phyloP scores from a whole-genome alignment of 2,797 vertebrate species.

The Benthosema pterotum region DNA sequence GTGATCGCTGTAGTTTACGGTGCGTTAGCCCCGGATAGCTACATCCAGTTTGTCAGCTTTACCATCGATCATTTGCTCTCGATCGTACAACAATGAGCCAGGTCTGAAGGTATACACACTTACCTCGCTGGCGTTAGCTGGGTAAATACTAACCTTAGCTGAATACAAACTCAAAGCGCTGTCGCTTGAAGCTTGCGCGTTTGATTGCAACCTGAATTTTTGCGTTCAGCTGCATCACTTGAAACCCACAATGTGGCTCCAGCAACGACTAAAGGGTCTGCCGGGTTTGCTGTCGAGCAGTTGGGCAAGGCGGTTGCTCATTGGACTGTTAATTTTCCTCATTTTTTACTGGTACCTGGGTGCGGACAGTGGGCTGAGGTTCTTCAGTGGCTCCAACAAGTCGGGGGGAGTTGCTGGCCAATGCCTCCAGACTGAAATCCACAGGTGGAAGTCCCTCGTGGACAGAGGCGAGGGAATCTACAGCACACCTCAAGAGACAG shows the following conservation, averaged over 20 bases:
- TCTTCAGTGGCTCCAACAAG: conserved; percentile 72
- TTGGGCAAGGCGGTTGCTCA: conserved; percentile 89
- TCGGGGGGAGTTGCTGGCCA: conserved; percentile 78
- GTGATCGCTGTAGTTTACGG: conserved; percentile 39
- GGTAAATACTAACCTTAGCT: background rate
- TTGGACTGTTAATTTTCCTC: conserved; percentile 83
- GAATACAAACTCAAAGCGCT: background rate
- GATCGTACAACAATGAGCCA: background rate
- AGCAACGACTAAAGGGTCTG: conserved; percentile 92
- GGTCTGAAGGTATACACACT: conserved; percentile 26
- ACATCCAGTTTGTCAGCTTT: conserved; percentile 20
- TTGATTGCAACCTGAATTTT: conserved; percentile 13
- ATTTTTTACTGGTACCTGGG: conserved; percentile 90
- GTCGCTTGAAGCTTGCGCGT: background rate
- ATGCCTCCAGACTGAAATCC: conserved; percentile 85
- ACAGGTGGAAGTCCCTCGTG: conserved; percentile 81
- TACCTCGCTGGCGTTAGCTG: background rate
- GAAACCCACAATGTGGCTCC: conserved; percentile 86
- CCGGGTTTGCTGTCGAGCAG: conserved; percentile 93
- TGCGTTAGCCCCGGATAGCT: conserved; percentile 23
- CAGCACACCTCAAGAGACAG: conserved; percentile 72
- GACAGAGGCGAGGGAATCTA: conserved; percentile 85
- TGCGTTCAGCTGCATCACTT: background rate
- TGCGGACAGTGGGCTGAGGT: conserved; percentile 71
- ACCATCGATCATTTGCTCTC: conserved; percentile 1